Percentiles rank a stretch among this genome's conserved stretches.
Evolutionary conservation across 2,113 vertebrate species (phyloP).

Genomic region (Caranx ignobilis): DNA sequence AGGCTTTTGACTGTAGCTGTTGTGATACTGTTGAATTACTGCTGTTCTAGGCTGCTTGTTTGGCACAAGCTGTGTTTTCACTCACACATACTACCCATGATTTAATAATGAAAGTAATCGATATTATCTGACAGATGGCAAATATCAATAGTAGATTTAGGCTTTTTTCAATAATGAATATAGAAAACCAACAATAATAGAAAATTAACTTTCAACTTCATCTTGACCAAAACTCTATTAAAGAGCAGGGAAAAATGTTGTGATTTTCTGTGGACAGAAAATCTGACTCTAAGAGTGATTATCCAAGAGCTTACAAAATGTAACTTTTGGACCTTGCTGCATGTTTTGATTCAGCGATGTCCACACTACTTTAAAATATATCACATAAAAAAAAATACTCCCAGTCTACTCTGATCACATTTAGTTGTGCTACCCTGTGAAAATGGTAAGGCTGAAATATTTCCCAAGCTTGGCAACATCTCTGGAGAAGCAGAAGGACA

Average conservation of each 20-base stretch:
- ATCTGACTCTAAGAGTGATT: neutral
- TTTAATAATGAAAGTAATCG: neutral
- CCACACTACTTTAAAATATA: neutral
- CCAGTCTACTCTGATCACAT: neutral
- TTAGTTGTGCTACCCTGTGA: neutral
- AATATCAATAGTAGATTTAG: slow-evolving; percentile 3
- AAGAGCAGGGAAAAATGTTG: neutral
- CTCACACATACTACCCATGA: neutral
- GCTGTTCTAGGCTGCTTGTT: neutral
- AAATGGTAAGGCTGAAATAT: slow-evolving; percentile 21
- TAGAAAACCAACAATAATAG: neutral
- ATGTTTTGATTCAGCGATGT: neutral
- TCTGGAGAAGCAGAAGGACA: slow-evolving; percentile 35
- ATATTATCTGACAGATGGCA: neutral
- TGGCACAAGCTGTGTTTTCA: neutral
- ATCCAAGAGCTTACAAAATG: neutral
- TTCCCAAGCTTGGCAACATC: slow-evolving; percentile 7
- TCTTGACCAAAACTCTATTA: neutral
- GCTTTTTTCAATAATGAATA: neutral
- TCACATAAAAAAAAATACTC: neutral
- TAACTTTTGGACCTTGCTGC: no score
- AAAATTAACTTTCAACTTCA: neutral
- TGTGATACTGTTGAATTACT: slow-evolving; percentile 1
- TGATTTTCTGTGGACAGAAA: neutral
- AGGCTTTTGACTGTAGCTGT: neutral